Evolutionary conservation across 1,140 invertebrate genomes (phyloP), one percentile per base, ranked within the genome.

Genomic region (Tetramorium alpestre): DNA sequence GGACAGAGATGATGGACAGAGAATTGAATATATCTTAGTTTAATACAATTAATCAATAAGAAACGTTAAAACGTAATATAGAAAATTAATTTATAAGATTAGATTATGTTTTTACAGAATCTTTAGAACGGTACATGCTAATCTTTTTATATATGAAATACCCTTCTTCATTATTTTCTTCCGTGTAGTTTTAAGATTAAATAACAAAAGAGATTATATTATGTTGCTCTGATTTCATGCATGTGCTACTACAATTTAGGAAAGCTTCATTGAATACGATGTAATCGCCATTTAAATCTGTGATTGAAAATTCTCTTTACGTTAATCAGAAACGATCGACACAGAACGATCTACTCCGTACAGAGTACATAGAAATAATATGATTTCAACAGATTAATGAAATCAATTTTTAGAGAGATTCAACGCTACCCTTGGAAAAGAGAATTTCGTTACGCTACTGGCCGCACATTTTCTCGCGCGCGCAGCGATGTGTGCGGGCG

Each of bases 381-480:
- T 25, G 2, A 69, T 47, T 60, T 72, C 11, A 38, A 33, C 3
- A 25, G 3, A 56, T 22, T 10, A 25, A 54, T 5, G n/a, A 75
- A 22, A 44, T 13, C 11, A 51, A 38, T 47, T 62, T 41, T 51
- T 41, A 38, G 18, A 1, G 10, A 25, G 18, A 18, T 11, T 47
- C 54, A 25, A 44, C 25, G 41, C 41, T 13, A 38, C 51, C 64
- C 18, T 56, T 28, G 25, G 4, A 78, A 78, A 44, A n/a, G 8
- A 44, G 44, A 78, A 64, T 16, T 51, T 85, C 82, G 75, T 80
- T 86, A 86, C 89, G 75, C 70, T 78, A 87, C 89, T 90, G 88
- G 65, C 44, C 75, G 82, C 76, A 64, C 75, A 86, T 89, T 89
- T 89, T 75, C 88, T 88, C 82, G 62, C 87, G 85, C 41, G 84